Evolutionary conservation across 2,113 vertebrate genomes (phyloP).

Genomic region (Accipiter cooperii): DNA sequence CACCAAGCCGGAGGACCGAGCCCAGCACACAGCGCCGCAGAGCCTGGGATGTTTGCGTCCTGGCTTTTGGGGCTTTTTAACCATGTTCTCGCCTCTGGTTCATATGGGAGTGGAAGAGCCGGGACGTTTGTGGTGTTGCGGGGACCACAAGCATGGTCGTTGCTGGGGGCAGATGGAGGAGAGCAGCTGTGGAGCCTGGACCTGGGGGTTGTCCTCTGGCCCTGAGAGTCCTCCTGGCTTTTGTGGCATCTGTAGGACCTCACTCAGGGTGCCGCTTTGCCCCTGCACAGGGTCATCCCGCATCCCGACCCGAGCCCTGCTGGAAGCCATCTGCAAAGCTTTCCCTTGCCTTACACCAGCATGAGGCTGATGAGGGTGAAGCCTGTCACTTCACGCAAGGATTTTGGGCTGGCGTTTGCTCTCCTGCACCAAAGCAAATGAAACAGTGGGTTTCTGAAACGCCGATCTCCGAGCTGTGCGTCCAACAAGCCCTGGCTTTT

Average conservation of each 20-base stretch:
- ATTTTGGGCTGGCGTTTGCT: background rate
- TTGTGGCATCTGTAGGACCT: background rate
- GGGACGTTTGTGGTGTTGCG: background rate
- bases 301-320: fast-evolving
- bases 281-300: background rate
- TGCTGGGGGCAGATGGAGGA: background rate
- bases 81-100: background rate
- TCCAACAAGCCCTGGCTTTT: background rate
- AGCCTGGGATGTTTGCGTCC: background rate
- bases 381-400: fast-evolving
- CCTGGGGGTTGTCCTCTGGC: background rate
- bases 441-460: background rate
- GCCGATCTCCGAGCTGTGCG: fast-evolving
- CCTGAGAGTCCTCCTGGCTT: background rate
- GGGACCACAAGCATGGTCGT: background rate
- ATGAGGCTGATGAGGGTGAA: background rate
- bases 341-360: background rate
- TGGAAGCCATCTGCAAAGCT: background rate
- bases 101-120: fast-evolving
- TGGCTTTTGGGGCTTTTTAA: background rate
- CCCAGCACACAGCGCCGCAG: fast-evolving
- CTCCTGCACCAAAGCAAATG: background rate
- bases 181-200: background rate
- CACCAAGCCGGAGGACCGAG: fast-evolving
- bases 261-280: background rate